Conservation (phyloP, 2,113 vertebrate species). For the Tychaedon coryphoeus region DNA sequence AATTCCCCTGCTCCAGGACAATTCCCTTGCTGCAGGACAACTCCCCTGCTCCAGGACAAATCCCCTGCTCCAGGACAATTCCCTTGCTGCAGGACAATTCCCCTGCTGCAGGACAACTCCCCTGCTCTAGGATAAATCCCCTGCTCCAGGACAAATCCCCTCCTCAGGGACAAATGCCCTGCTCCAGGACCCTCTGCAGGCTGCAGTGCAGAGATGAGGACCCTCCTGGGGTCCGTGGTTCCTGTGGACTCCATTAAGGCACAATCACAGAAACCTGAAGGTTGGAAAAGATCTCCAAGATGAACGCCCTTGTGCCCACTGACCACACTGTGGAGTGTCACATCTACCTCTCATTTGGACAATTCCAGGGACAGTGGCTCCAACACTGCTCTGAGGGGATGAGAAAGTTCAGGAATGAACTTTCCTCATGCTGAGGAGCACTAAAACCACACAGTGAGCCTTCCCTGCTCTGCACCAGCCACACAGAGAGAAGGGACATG, state of each 20-base stretch:
- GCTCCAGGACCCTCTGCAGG: neutral
- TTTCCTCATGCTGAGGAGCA: neutral
- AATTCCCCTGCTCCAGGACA: too few species aligned
- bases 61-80: too few species aligned
- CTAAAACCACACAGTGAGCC: neutral
- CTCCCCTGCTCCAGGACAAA: too few species aligned
- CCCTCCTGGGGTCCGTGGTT: neutral
- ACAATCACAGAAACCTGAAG: neutral
- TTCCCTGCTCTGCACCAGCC: too few species aligned
- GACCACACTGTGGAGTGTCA: neutral
- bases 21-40: too few species aligned
- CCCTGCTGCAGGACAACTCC: too few species aligned
- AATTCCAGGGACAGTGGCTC: neutral
- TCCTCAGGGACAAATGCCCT: too few species aligned
- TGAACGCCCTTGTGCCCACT: rapidly evolving
- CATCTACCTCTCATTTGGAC: neutral
- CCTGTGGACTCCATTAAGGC: neutral
- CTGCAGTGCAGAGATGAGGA: neutral
- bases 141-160: too few species aligned
- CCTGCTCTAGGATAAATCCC: too few species aligned
- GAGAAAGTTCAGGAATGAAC: neutral
- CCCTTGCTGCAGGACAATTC: too few species aligned
- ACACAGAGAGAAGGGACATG: neutral
- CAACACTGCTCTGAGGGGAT: neutral
- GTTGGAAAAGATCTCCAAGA: neutral